Evolutionary conservation across 2,888 invertebrate genomes (phyloP).

Genomic region (Acleris laterana): DNA sequence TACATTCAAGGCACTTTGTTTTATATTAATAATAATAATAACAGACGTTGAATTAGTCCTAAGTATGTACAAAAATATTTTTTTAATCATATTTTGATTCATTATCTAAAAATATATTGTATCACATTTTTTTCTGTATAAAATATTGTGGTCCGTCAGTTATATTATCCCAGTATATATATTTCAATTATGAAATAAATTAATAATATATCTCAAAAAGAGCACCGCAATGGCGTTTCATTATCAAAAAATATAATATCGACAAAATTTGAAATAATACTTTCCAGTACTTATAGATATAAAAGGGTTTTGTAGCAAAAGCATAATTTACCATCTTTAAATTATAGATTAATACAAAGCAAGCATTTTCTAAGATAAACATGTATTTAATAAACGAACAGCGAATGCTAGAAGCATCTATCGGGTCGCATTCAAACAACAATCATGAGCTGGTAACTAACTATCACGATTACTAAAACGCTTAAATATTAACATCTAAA

Average conservation of each 20-base stretch:
- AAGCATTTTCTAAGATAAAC: constrained; percentile 32
- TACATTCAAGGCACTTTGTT: constrained; percentile 60
- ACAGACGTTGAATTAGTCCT: constrained; percentile 36
- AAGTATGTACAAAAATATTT: constrained; percentile 57
- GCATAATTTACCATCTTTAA: constrained; percentile 18
- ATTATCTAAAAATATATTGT: constrained; percentile 75
- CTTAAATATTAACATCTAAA: constrained; percentile 39
- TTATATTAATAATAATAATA: constrained; percentile 46
- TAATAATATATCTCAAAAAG: constrained; percentile 50
- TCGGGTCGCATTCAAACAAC: constrained; percentile 3
- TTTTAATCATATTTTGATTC: constrained; percentile 58
- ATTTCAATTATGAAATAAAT: constrained; percentile 38
- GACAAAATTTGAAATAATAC: constrained; percentile 36
- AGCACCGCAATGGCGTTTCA: constrained; percentile 52
- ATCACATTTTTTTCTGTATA: constrained; percentile 68
- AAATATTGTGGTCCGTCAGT: constrained; percentile 66
- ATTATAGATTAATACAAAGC: constrained; percentile 30
- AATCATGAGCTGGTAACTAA: constrained; percentile 55
- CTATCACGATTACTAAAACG: constrained; percentile 47
- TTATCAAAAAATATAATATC: constrained; percentile 18
- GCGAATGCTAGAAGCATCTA: constrained; percentile 3
- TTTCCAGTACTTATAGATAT: constrained; percentile 16
- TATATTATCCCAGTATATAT: constrained; percentile 50
- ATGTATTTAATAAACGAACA: constrained; percentile 21
- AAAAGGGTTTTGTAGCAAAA: constrained; percentile 21